These are phyloP conservation scores for Rhinogobio ventralis DNA, from an alignment of 2,797 vertebrate species.

Conservation along the genomic window DNA sequence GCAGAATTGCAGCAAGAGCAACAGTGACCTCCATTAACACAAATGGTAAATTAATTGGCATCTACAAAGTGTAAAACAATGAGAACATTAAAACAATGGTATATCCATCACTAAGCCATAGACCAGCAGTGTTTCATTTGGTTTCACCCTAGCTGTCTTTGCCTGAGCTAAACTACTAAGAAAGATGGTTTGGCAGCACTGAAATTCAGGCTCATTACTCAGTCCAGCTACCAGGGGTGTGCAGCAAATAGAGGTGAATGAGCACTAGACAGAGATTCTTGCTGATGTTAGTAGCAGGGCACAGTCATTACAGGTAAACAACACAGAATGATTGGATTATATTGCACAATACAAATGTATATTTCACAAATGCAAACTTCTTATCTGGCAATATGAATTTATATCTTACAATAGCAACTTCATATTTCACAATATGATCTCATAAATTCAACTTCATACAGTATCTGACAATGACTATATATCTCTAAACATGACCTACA, in stretches of 20 bases:
- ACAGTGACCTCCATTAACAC: conserved; percentile 13
- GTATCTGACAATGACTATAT: background rate
- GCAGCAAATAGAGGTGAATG: conserved; percentile 36
- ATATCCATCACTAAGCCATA: background rate
- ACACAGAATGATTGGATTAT: background rate
- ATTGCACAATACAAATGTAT: background rate
- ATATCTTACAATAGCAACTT: background rate
- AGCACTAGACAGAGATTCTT: background rate
- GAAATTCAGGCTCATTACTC: conserved; percentile 52
- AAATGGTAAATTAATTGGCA: conserved; percentile 12
- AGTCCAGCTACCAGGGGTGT: conserved; percentile 21
- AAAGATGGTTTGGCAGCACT: conserved; percentile 42
- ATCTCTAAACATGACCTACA: background rate
- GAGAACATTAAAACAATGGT: conserved; percentile 1
- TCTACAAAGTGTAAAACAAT: background rate
- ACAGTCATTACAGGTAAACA: conserved; percentile 1
- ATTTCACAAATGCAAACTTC: background rate
- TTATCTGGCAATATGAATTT: background rate
- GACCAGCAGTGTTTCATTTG: conserved; percentile 24
- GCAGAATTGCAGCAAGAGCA: background rate
- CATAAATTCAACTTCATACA: background rate
- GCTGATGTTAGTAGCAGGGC: background rate
- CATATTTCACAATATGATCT: background rate
- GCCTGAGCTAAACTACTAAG: conserved; percentile 32
- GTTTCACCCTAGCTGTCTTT: conserved; percentile 17